These are phyloP conservation scores for Oxyteleia sp. DNA, from an alignment of 2,888 invertebrate species.

Conservation along the genomic window DNA sequence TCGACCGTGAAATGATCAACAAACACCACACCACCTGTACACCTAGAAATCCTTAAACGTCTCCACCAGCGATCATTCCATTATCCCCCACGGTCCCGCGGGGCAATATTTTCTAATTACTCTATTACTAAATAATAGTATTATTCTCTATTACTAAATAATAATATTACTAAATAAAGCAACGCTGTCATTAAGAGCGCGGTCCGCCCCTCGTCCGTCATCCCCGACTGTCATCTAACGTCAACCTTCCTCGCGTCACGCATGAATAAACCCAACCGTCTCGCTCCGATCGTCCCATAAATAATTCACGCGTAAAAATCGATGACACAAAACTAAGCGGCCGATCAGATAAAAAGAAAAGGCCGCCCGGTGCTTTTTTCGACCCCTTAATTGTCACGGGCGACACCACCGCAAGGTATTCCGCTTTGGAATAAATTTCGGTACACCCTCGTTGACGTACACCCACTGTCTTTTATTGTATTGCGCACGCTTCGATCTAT, in stretches of 20 bases:
- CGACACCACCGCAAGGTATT: slow-evolving; percentile 11
- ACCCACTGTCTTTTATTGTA: slow-evolving; percentile 47
- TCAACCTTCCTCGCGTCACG: neutral
- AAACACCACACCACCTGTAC: neutral
- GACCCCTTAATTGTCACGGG: slow-evolving; percentile 2
- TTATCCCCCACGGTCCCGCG: neutral
- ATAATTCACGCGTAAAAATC: slow-evolving; percentile 34
- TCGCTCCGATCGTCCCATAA: neutral
- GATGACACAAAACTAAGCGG: slow-evolving; percentile 17
- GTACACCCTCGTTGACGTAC: slow-evolving; percentile 48
- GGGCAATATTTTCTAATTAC: slow-evolving; percentile 1
- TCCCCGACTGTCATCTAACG: neutral
- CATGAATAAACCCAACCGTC: slow-evolving; percentile 7
- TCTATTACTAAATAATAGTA: no score
- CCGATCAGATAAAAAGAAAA: slow-evolving; percentile 35
- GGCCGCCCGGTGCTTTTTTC: neutral
- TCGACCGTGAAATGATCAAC: neutral
- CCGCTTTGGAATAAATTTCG: slow-evolving; percentile 40
- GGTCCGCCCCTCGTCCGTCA: neutral
- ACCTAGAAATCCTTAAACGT: neutral
- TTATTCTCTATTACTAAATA: no score
- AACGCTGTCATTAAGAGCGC: neutral
- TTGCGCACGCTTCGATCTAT: slow-evolving; percentile 69
- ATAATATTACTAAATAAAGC: neutral
- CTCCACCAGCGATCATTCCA: neutral